Base-by-base conservation (phyloP, 2,113 vertebrate species). In the Cranoglanis bouderius region DNA sequence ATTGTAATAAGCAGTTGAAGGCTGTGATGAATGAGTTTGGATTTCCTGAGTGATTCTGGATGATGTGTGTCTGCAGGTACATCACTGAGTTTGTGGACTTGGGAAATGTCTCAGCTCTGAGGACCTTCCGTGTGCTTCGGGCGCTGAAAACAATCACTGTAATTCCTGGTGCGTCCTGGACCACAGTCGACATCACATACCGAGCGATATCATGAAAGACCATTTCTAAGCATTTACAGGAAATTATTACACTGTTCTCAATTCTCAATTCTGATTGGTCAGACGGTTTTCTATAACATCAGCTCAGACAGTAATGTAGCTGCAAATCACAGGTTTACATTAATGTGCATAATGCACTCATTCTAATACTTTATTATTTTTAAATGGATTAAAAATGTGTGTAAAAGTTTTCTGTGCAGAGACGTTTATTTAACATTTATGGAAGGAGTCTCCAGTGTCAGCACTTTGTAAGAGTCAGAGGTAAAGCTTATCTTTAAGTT, bases 111-210 rank as follows among this genome's bases (percentile, higher is more conserved):
- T 99, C 98, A 0, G 98, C 97, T 51, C 94, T 99, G 93, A 97
- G 98, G 89, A 99, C 98, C 0, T 99, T 99, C 95, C 96, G 98
- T 86, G 98, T 99, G 85, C 97, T 99, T 49, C 96, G 98, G 72
- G 98, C 98, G 78, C 95, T 99, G 91, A 99, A 99, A 95, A 99
- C 98, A 85, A 99, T 99, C 94, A 98, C 98, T 0, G 98, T 99
- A 74, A 99, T 99, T 92, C 98, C 98, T 94, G 98, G 98, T 99
- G 35, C 89, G 80, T 84, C 75, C 19, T 14, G 26, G 7, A 51
- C 7, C 5, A 0, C 8, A 74, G 13, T 75, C 46, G 5, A 38
- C 55, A 32, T 78, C 35, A 80, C 61, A 63, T 8, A 19, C 16
- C 1, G 29, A 77, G 24, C 35, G 1, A 12, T 38, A 12, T 82